Evolutionary conservation across 2,797 vertebrate genomes (phyloP), one percentile per base, ranked within the genome.

Genomic region (Thunnus albacares): DNA sequence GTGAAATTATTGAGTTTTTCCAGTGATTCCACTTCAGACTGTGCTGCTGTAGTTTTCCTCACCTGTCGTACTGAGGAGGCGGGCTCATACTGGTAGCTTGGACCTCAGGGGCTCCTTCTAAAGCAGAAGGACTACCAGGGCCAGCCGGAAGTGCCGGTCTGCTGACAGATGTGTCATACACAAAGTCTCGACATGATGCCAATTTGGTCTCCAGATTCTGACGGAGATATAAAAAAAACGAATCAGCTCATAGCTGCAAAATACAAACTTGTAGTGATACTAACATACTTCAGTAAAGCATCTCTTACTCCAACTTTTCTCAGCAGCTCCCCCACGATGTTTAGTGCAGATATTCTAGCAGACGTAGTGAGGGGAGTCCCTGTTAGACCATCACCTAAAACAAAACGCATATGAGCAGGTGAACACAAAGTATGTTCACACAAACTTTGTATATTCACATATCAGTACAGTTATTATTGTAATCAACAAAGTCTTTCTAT

Each of bases 171-270:
- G 97, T 96, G 74, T 99, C 97, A 1, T 96, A 97, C 33, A 98
- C 93, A 61, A 99, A 97, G 90, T 98, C 97, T 88, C 97, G 95
- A 91, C 98, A 99, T 22, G 97, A 98, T 0, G 98, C 98, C 70
- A 99, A 93, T 88, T 99, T 99, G 43, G 97, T 98, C 86, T 99
- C 98, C 89, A 99, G 91, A n/a, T 98, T 98, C 98, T 99, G 72
- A 65, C n/a, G 20, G 56, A 30, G 18, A 61, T 45, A 20, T 73
- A n/a, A 68, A 55, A 61, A 43, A 2, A 13, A 10, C 6, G 4
- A 4, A 6, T 77, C 9, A 75, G 55, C 0, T 51, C 6, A 43
- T 26, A 33, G 7, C 20, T n/a, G 18, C 0, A 26, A 65, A 69
- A 33, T 6, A 20, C 9, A 30, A 30, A 60, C 1, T 2, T n/a